Base-by-base conservation (phyloP, 2,113 vertebrate species). In the Corvus cornix region DNA sequence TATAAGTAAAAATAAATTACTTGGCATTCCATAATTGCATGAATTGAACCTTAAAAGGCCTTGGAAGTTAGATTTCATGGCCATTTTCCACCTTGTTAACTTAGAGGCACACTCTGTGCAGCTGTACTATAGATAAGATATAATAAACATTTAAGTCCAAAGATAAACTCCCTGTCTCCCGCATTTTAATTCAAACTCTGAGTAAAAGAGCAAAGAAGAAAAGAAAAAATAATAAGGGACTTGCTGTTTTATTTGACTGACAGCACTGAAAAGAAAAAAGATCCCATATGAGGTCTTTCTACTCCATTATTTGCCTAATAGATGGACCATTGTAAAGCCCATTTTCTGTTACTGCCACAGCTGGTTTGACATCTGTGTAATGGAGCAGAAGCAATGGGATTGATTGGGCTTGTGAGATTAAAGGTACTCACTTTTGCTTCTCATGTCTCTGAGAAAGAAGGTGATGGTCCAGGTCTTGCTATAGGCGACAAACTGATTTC, bases 201-300 rank as follows among this genome's bases (percentile, higher is more conserved):
- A 43, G 41, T 43, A 43, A 43, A 43, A 43, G 41, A 43, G 41
- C 41, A 43, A 43, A 43, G 41, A 43, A 43, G 15, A 43, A 43
- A 43, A 43, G 41, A 43, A 43, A 43, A 43, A 43, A 43, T 15
- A 43, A 43, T 16, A 43, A 83, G 82, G 55, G 82, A 95, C 72
- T 75, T 90, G 78, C 73, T 73, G 73, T 91, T 97, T 82, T 63
- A 16, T 88, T 63, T 97, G 93, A 96, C 78, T 95, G 95, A 73
- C 93, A 93, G 91, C 63, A 79, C 30, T 55, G 51, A 69, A 93
- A 93, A 89, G 62, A 41, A 91, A 66, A 91, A 87, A n/a, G 39
- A 91, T 89, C 39, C 51, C 67, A 76, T 93, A 92, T 48, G 72
- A 0, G 5, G 72, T 76, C 82, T 88, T 91, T 74, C 78, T 87